Base-by-base conservation (phyloP, 2,113 vertebrate species). In the Sterna hirundo region DNA sequence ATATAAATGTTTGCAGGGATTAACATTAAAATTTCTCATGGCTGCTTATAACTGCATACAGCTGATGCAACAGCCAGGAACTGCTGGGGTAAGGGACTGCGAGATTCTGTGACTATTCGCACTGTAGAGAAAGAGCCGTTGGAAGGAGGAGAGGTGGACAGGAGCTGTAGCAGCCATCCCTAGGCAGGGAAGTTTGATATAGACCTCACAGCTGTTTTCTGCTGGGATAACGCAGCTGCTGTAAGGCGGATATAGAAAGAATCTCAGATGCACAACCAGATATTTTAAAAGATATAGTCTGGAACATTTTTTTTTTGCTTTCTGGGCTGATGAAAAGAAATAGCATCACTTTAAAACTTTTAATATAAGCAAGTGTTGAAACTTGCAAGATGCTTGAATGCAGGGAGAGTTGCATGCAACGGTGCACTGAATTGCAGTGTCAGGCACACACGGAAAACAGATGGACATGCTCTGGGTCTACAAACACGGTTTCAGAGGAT, bases 131-230 rank as follows among this genome's bases (percentile, higher is more conserved):
- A 58, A 49, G 60, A 66, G 29, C 38, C 74, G 19, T 58, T 62
- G 46, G 71, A 89, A 93, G 47, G 34, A 77, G 16, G 23, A 68
- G 22, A 75, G 32, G 51, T 11, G 15, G 47, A 55, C 36, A 83
- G 42, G 65, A 82, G 44, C 32, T 64, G 44, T 55, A 77, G 75
- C 72, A 90, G 65, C 74, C 55, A 77, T 13, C 30, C 60, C 57
- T 44, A 83, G 62, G 47, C 40, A 40, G 46, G 30, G 42, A 83
- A 81, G n/a, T 74, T 80, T 70, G 82, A 86, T 86, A 83, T 17
- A 90, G 68, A 92, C 74, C 58, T 94, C 87, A 90, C 64, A 92
- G 82, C 76, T 96, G 62, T 83, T 77, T 92, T 86, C 62, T 90
- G 34, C 46, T 74, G 60, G 90, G 58, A 70, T 77, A 88, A 83